These are phyloP conservation scores for Unio pictorum DNA, from an alignment of 2,888 invertebrate genomes.

Conservation along the genomic window DNA sequence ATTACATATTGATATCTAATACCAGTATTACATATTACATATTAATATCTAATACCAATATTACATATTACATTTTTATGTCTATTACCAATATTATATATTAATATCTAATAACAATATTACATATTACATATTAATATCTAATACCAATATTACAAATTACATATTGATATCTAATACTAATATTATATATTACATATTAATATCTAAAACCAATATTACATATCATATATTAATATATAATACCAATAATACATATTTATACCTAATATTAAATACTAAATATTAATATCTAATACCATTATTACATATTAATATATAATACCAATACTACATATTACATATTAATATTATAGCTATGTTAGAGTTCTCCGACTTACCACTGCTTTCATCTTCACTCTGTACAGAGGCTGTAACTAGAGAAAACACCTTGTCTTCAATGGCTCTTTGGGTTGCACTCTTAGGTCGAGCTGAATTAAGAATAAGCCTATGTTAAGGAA, in stretches of 20 bases:
- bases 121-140: neutral
- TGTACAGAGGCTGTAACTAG: conserved; percentile 37
- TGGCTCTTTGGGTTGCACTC: conserved; percentile 61
- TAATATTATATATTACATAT: neutral
- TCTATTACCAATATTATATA: too few relatives aligned
- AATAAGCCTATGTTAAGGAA: too few relatives aligned
- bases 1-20: too few relatives aligned
- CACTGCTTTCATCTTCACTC: conserved; percentile 46
- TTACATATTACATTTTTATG: too few relatives aligned
- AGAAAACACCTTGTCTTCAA: conserved; percentile 65
- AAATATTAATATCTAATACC: neutral
- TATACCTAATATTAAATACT: neutral
- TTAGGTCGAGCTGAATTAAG: conserved; percentile 48
- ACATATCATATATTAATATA: neutral
- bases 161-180: too few relatives aligned
- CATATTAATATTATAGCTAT: neutral
- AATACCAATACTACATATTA: neutral
- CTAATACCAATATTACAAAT: neutral
- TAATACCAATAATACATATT: neutral
- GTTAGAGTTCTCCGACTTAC: conserved; percentile 16
- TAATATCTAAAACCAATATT: neutral
- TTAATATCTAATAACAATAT: too few relatives aligned
- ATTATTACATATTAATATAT: neutral
- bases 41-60: too few relatives aligned
- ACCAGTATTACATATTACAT: too few relatives aligned